Conservation (phyloP, 2,113 vertebrate species). For the Zapornia atra region DNA sequence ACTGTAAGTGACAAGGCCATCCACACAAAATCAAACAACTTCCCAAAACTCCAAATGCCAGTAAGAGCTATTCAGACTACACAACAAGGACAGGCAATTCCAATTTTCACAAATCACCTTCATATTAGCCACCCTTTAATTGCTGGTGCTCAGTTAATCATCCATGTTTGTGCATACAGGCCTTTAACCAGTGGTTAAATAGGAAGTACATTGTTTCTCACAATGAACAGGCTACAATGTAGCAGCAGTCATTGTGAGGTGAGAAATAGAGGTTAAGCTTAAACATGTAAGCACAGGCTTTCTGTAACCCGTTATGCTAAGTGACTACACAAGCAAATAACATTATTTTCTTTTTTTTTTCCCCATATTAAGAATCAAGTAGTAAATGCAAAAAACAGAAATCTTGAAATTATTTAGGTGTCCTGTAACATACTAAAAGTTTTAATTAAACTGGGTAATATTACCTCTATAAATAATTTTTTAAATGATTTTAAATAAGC, state of each 20-base stretch:
- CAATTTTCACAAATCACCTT: neutral
- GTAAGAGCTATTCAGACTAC: neutral
- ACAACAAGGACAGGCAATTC: neutral
- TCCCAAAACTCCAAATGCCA: neutral
- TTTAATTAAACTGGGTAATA: neutral
- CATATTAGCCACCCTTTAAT: neutral
- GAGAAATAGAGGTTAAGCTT: neutral
- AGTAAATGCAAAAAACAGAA: neutral
- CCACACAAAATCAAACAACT: neutral
- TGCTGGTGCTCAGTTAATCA: neutral
- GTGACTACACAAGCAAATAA: neutral
- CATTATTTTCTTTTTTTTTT: neutral
- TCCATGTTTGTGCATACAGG: neutral
- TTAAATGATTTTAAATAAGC: neutral
- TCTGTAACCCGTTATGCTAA: neutral
- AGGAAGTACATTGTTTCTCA: neutral
- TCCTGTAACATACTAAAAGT: neutral
- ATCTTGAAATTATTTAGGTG: neutral
- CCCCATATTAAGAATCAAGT: neutral
- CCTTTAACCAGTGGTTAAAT: neutral
- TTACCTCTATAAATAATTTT: neutral
- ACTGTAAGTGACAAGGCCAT: conserved; percentile 5
- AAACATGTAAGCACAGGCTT: neutral
- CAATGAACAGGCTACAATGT: neutral
- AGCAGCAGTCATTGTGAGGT: neutral